These are phyloP conservation scores for Onchidella celtica DNA, from an alignment of 2,888 invertebrate genomes.

Conservation along the genomic window DNA sequence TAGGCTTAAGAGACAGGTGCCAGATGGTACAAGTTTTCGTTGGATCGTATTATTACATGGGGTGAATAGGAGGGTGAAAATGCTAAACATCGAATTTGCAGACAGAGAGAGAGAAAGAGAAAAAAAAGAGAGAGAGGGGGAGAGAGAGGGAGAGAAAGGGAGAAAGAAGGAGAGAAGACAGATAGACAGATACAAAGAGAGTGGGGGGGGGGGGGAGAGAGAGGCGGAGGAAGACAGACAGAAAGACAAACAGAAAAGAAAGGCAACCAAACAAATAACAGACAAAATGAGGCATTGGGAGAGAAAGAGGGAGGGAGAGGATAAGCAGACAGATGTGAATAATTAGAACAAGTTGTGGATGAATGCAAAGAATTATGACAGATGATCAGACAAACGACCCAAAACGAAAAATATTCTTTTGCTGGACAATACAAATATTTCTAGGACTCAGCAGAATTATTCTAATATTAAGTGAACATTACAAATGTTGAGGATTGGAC, in stretches of 20 bases:
- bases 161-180: neutral
- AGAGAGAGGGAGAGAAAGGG: constrained; percentile 15
- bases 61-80: too few species aligned
- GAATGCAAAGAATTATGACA: neutral
- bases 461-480: too few species aligned
- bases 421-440: too few species aligned
- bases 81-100: too few species aligned
- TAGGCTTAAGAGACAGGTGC: too few species aligned
- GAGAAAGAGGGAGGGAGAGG: constrained; percentile 2
- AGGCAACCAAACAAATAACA: neutral
- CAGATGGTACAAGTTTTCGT: too few species aligned
- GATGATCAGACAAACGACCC: neutral
- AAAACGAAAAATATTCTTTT: too few species aligned
- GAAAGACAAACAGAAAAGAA: constrained; percentile 7
- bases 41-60: too few species aligned
- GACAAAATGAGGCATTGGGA: neutral
- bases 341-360: neutral
- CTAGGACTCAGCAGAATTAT: too few species aligned
- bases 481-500: too few species aligned
- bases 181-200: neutral
- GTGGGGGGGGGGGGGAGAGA: neutral
- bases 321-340: neutral
- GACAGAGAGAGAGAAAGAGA: too few species aligned
- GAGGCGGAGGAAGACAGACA: constrained; percentile 24
- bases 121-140: constrained; percentile 12